Evolutionary conservation across 2,113 vertebrate species (phyloP).

Genomic region (Chaenogobius annularis): DNA sequence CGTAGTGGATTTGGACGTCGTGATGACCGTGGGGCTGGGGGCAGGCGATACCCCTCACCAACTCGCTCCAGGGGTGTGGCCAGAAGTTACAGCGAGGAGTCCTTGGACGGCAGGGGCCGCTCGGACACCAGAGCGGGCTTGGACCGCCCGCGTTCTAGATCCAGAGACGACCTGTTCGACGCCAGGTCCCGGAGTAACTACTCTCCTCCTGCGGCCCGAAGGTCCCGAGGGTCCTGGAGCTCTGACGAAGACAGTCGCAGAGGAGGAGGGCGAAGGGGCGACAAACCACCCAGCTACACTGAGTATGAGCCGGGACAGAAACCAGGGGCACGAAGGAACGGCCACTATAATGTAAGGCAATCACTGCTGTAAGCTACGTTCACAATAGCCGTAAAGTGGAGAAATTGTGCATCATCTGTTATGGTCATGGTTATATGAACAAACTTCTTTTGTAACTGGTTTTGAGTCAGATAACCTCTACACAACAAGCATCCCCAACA

Average conservation of each 20-base stretch:
- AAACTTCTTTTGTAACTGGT: neutral
- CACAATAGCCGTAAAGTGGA: neutral
- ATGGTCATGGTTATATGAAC: neutral
- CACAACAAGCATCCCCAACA: neutral
- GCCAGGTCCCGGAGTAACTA: constrained; percentile 73
- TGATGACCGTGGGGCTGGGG: constrained; percentile 38
- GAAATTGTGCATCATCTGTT: neutral
- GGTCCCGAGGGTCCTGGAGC: constrained; percentile 78
- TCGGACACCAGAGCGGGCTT: constrained; percentile 26
- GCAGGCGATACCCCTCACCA: constrained; percentile 60
- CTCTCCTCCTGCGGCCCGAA: constrained; percentile 69
- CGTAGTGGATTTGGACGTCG: constrained; percentile 61
- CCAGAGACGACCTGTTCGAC: constrained; percentile 73
- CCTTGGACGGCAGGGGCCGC: constrained; percentile 62
- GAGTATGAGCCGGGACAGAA: constrained; percentile 78
- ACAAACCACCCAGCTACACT: constrained; percentile 88
- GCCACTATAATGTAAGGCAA: constrained; percentile 70
- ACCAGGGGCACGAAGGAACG: constrained; percentile 57
- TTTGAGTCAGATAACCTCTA: neutral
- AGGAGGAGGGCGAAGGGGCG: constrained; percentile 57
- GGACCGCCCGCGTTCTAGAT: constrained; percentile 66
- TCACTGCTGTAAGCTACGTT: constrained; percentile 45
- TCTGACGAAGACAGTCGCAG: constrained; percentile 82
- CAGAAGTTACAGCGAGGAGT: constrained; percentile 81
- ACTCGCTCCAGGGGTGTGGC: constrained; percentile 62